phyloP scores from a whole-genome alignment of 2,888 invertebrate species.

The Prenolepis imparis region DNA sequence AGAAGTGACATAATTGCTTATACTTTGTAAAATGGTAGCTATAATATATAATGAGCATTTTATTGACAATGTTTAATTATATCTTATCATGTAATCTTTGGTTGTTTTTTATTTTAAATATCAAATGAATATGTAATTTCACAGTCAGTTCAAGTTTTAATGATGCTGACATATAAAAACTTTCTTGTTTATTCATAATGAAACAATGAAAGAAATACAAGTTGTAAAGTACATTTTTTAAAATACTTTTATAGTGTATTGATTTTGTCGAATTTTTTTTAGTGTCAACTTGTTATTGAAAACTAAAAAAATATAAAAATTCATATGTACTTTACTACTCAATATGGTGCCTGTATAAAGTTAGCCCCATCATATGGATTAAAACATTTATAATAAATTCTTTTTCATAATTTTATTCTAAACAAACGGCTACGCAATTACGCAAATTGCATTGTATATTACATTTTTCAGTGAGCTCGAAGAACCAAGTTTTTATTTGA shows the following conservation, averaged over 20 bases:
- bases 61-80: neutral
- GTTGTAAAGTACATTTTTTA: slow-evolving; percentile 3
- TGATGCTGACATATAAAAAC: neutral
- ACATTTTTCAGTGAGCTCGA: neutral
- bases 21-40: neutral
- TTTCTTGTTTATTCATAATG: neutral
- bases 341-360: neutral
- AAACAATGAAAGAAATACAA: neutral
- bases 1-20: neutral
- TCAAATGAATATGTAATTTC: neutral
- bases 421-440: neutral
- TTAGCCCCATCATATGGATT: neutral
- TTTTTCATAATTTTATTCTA: neutral
- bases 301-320: neutral
- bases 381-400: neutral
- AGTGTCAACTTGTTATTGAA: neutral
- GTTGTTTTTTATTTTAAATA: neutral
- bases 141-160: neutral
- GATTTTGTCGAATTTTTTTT: neutral
- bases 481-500: slow-evolving; percentile 1
- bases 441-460: neutral
- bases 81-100: neutral
- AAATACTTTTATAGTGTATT: neutral
- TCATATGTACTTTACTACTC: neutral
- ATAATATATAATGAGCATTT: neutral